These are phyloP conservation scores for Solea solea DNA, from an alignment of 2,113 vertebrate genomes.

Conservation along the genomic window DNA sequence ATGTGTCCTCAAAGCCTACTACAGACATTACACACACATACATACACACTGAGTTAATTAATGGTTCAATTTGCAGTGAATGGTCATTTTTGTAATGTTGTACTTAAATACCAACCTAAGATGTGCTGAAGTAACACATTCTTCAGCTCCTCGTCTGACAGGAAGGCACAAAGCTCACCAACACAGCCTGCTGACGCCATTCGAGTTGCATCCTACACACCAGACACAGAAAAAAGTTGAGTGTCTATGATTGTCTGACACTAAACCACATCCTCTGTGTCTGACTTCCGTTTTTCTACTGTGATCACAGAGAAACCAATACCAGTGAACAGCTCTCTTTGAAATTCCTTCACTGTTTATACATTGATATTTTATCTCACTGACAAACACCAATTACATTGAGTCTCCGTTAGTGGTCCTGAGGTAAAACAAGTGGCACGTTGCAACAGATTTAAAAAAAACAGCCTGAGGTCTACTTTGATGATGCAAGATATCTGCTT, in stretches of 20 bases:
- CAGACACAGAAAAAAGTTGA: conserved; percentile 14
- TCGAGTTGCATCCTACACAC: conserved; percentile 91
- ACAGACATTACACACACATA: too few species aligned
- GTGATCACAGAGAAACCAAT: conserved; percentile 36
- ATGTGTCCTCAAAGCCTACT: too few species aligned
- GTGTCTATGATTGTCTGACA: conserved; percentile 27
- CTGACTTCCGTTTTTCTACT: conserved; percentile 59
- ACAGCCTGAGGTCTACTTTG: neutral
- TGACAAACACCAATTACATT: neutral
- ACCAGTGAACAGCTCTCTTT: conserved; percentile 5
- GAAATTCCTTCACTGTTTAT: neutral
- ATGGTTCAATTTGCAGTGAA: neutral
- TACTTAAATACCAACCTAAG: conserved; percentile 82
- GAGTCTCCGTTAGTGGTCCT: neutral
- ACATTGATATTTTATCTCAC: neutral
- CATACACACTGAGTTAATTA: too few species aligned
- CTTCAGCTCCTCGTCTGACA: conserved; percentile 92
- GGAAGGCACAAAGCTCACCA: conserved; percentile 93
- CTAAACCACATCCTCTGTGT: conserved; percentile 72
- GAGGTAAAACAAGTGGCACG: neutral
- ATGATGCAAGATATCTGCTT: conserved; percentile 5
- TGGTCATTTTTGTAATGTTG: neutral
- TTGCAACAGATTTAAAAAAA: conserved; percentile 7
- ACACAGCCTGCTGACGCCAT: conserved; percentile 95
- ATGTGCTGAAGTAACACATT: conserved; percentile 88